Evolutionary conservation across 2,797 vertebrate genomes (phyloP), one percentile per base, ranked within the genome.

Genomic region (Sardinella longiceps): DNA sequence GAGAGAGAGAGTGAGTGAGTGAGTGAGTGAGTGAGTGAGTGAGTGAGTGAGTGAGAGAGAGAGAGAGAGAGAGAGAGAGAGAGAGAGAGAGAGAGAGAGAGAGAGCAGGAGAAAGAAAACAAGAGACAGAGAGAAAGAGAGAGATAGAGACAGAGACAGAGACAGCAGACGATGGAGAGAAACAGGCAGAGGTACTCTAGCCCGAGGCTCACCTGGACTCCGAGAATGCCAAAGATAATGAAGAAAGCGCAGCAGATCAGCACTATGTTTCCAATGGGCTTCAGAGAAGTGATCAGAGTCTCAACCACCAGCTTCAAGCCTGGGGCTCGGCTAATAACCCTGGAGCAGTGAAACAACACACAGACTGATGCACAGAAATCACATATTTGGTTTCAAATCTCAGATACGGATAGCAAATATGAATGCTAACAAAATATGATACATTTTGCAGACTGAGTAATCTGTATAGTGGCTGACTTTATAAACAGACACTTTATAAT

Each of bases 161-260:
- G 39, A 0, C 3, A 25, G 37, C 82, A 12, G 14, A 1, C n/a
- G 48, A 86, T 33, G 28, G 20, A 39, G 30, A 70, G 30, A 70
- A 33, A 70, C 30, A 37, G 66, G 14, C 48, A 20, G 25, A 37
- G 66, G 37, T 30, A n/a, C n/a, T n/a, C n/a, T n/a, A 20, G 66
- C 60, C n/a, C 9, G 25, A 56, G 18, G 84, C 37, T 58, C 81
- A 99, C 98, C 98, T 99, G 98, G 0, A 99, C 98, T 3, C 98
- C 98, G 43, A 99, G 95, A 90, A 99, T 99, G 84, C 98, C 98
- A 14, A 99, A 99, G 92, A 99, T 99, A 88, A 99, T 99, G 92
- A 99, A 99, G 94, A 99, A 99, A 84, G 98, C 98, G 2, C 98
- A 99, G 91, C 98, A 99, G 92, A 99, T 99, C 87, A 99, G 97